Evolutionary conservation across 2,797 vertebrate species (phyloP).

Genomic region (Danio choprae): DNA sequence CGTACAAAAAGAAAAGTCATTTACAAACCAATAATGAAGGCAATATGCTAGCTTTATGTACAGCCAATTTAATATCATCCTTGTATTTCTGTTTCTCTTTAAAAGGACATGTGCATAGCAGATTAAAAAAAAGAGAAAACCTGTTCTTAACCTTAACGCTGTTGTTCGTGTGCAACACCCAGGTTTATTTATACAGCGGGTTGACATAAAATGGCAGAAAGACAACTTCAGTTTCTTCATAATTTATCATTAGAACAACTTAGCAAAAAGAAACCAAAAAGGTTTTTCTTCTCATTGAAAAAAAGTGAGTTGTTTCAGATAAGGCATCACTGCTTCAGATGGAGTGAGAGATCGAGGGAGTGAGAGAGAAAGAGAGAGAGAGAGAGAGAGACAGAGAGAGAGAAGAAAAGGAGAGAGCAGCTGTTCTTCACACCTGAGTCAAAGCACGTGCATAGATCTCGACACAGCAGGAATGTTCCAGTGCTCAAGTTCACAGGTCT

Average conservation of each 20-base stretch:
- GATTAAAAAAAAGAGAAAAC: constrained; percentile 81
- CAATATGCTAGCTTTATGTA: constrained; percentile 96
- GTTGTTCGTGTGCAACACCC: constrained; percentile 73
- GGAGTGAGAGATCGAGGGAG: constrained; percentile 68
- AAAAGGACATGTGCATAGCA: constrained; percentile 88
- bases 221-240: constrained; percentile 68
- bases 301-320: constrained; percentile 86
- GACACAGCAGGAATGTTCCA: constrained; percentile 71
- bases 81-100: constrained; percentile 62
- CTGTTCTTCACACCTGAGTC: constrained; percentile 84
- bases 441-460: constrained; percentile 84
- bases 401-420: constrained; percentile 72
- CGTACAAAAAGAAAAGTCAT: constrained; percentile 92
- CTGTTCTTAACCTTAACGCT: constrained; percentile 66
- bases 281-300: constrained; percentile 53
- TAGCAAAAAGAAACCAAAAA: constrained; percentile 60
- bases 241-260: constrained; percentile 74
- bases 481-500: constrained; percentile 58
- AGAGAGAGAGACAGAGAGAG: background rate
- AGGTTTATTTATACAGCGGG: constrained; percentile 75
- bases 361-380: constrained; percentile 2
- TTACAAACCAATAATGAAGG: constrained; percentile 99
- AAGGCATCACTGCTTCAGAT: constrained; percentile 93
- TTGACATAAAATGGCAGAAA: constrained; percentile 72
- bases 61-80: constrained; percentile 77